These are phyloP conservation scores for Styela clava DNA, from an alignment of 23 tunicate species.

Conservation along the genomic window DNA sequence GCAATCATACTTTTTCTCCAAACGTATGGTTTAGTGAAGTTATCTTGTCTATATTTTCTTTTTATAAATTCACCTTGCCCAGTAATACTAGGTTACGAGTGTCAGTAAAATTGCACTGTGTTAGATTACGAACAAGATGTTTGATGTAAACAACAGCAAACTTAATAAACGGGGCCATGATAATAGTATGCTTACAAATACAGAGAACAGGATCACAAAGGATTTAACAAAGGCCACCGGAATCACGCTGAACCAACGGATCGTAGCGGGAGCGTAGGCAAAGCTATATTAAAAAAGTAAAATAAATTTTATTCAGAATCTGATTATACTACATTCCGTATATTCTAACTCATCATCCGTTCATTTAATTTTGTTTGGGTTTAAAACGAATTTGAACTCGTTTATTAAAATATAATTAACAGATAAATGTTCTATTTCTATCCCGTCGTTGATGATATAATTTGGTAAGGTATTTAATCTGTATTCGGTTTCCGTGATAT, in stretches of 20 bases:
- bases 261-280: background rate
- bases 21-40: background rate
- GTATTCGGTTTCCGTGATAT: background rate
- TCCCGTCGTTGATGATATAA: no score
- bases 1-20: background rate
- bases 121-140: constrained; percentile 23
- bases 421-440: no score
- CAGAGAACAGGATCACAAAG: background rate
- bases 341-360: no score
- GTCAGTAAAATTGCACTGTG: background rate
- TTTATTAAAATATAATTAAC: no score
- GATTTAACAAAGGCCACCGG: background rate
- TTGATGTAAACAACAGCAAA: constrained; percentile 10
- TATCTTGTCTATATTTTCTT: background rate
- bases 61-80: background rate
- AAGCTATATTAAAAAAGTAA: no score
- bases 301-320: no score
- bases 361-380: no score
- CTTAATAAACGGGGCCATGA: background rate
- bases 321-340: no score
- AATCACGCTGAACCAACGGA: background rate
- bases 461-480: background rate
- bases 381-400: no score
- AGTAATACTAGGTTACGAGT: background rate
- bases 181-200: background rate